Evolutionary conservation across 2,888 invertebrate species (phyloP), one percentile per base, ranked within the genome.

Genomic region (Leptarthrus brevirostris): DNA sequence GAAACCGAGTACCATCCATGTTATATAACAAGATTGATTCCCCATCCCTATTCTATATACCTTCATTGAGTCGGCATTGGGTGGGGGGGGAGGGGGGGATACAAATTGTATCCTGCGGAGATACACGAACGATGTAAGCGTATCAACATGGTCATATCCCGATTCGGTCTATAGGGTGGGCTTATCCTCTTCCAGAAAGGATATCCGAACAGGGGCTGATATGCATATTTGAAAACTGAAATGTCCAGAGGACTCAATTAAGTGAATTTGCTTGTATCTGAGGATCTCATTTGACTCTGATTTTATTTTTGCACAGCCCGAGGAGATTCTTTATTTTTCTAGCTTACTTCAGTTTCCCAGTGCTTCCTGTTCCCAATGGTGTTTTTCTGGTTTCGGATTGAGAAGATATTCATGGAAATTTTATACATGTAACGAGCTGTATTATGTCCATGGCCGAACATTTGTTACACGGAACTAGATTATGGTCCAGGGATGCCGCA

Each of bases 201-300:
- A 56, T 72, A 54, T 56, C 54, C 72, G 61, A 44, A 61, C 8
- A 26, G 61, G 61, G 44, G 34, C 22, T 58, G 58, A 73, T 73
- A 61, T 73, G 61, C 73, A 61, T 61, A 73, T 61, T 73, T 61
- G 61, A 73, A 73, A 61, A 73, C 73, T 73, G 61, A 61, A 73
- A 73, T 73, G 73, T 73, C 73, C 73, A 73, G 73, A 73, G 73
- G 73, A 73, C 73, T 73, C 73, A 73, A 73, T 73, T 73, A 73
- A 73, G 49, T 73, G 73, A 73, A 73, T 73, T 73, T 73, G 61
- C 73, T 61, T 73, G 58, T 49, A 49, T 61, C 73, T 22, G 34
- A 73, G 73, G 61, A 26, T 44, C 61, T 73, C 49, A 73, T 30
- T 49, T n/a, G 73, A 47, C 47, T 47, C 73, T 22, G 26, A 73